These are phyloP conservation scores for Euzetes globulus DNA, from an alignment of 2,888 invertebrate genomes.

Conservation along the genomic window DNA sequence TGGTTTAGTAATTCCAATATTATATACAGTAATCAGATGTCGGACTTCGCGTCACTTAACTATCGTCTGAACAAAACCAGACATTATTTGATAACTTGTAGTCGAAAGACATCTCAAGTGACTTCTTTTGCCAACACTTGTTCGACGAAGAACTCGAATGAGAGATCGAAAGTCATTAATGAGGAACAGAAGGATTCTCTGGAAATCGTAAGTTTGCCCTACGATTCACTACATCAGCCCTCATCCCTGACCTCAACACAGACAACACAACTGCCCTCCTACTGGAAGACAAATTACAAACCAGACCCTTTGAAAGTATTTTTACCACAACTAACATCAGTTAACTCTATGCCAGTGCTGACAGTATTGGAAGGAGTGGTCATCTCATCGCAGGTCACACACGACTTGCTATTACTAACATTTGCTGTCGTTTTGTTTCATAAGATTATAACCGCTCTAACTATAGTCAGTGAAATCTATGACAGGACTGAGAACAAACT, in stretches of 20 bases:
- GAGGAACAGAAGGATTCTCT: slow-evolving; percentile 26
- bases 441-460: slow-evolving; percentile 27
- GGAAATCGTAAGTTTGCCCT: slow-evolving; percentile 11
- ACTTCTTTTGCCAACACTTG: background rate
- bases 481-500: slow-evolving; percentile 24
- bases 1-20: slow-evolving; percentile 26
- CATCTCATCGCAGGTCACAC: slow-evolving; percentile 28
- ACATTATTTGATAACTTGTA: slow-evolving; percentile 32
- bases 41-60: slow-evolving; percentile 7
- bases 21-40: slow-evolving; percentile 11
- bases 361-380: slow-evolving; percentile 30
- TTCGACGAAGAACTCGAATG: background rate
- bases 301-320: background rate
- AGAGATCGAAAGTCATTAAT: background rate
- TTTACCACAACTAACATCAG: slow-evolving; percentile 26
- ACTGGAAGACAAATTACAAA: background rate
- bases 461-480: slow-evolving; percentile 21
- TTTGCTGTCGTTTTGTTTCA: slow-evolving; percentile 29
- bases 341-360: slow-evolving; percentile 23
- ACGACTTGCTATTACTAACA: slow-evolving; percentile 13
- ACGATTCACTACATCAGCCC: background rate
- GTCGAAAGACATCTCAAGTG: slow-evolving; percentile 29
- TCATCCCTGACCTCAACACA: background rate
- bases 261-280: slow-evolving; percentile 1
- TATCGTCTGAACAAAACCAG: slow-evolving; percentile 32